Conservation (phyloP, 2,113 vertebrate species). For the Alethe diademata region DNA sequence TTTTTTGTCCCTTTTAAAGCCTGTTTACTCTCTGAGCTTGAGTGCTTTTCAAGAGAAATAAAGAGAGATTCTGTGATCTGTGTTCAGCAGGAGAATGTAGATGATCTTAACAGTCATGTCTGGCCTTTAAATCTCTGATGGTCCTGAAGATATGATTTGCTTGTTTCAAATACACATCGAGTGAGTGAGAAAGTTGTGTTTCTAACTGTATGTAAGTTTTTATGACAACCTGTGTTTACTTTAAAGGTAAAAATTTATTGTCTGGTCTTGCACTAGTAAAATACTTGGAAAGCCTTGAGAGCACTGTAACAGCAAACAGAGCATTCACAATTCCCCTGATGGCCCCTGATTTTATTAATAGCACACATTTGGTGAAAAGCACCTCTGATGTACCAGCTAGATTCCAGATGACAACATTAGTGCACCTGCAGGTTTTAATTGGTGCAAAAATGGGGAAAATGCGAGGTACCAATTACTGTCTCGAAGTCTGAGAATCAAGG, state of each 20-base stretch:
- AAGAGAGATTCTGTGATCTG: not conserved
- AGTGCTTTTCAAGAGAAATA: not conserved
- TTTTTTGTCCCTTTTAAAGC: not conserved
- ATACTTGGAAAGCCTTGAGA: not conserved
- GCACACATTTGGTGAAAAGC: not conserved
- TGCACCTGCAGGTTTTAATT: constrained; percentile 61
- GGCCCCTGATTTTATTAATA: not conserved
- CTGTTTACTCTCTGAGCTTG: not conserved
- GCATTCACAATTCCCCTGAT: not conserved
- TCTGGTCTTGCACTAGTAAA: not conserved
- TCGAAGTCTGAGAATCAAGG: not conserved
- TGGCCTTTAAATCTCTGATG: not conserved
- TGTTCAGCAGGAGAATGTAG: not conserved
- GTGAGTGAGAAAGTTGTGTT: not conserved
- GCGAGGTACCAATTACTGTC: constrained; percentile 20
- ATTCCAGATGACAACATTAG: constrained; percentile 9
- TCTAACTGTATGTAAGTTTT: not conserved
- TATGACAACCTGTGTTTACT: not conserved
- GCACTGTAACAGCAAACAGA: not conserved
- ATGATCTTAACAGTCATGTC: not conserved
- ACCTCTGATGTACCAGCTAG: not conserved
- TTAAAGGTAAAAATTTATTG: constrained; percentile 10
- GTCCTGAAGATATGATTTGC: not conserved
- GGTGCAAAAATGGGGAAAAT: constrained; percentile 7
- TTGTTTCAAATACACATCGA: not conserved